Base-by-base conservation (phyloP, 2,797 vertebrate species). In the Pseudochaenichthys georgianus region DNA sequence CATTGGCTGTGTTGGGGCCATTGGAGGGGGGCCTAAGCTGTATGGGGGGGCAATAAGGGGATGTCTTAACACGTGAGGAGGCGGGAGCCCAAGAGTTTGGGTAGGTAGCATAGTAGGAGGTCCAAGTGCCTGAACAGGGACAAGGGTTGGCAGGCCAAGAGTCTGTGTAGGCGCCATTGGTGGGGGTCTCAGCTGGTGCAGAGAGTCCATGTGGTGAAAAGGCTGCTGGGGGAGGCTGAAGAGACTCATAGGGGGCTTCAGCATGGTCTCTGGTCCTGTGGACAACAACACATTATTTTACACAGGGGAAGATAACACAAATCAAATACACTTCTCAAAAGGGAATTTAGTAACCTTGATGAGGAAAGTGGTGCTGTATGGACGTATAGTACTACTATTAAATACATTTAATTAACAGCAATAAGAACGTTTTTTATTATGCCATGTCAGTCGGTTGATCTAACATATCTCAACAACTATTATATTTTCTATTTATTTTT, bases 151-250 rank as follows among this genome's bases (percentile, higher is more conserved):
- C 7, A 91, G 89, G 42, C 90, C 86, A 0, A 93, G 89, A 70
- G 83, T 72, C 53, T 90, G 92, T 0, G 76, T 71, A 13, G 90
- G 91, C 3, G 82, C 86, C 89, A 94, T 88, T 11, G 91, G 92
- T 3, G 92, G 92, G 55, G 93, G 94, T 74, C 92, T 88, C 55
- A 95, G 83, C 65, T 89, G 88, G 72, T 93, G 94, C 67, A 92
- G 75, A 15, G 90, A 83, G 75, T 94, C 91, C 80, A 95, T 83
- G 55, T 91, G 87, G 42, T 94, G 94, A 77, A 95, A 94, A 23
- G 91, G 83, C 80, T 92, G 93, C 88, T 92, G 94, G 31, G 88
- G 93, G 79, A 94, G 90, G 75, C 95, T 97, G 95, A 94, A 95
- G 93, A 96, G 84, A 77, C 90, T 90, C 73, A 94, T 87, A 45